Evolutionary conservation across 2,113 vertebrate genomes (phyloP).

Genomic region (Embiotoca jacksoni): DNA sequence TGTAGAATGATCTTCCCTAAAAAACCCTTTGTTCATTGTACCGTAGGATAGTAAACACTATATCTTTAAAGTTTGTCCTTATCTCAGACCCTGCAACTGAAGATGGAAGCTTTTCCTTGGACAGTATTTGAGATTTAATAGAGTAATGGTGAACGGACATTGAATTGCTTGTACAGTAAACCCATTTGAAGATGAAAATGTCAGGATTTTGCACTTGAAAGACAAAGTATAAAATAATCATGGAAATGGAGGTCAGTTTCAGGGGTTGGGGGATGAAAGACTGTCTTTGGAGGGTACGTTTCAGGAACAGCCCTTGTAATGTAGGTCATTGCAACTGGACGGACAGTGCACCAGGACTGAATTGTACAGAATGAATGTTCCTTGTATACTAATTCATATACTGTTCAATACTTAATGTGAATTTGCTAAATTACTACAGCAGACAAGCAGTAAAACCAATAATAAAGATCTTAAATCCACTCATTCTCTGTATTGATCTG

Average conservation of each 20-base stretch:
- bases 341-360: slow-evolving; percentile 50
- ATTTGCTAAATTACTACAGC: slow-evolving; percentile 74
- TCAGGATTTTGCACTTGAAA: slow-evolving; percentile 53
- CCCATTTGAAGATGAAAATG: slow-evolving; percentile 39
- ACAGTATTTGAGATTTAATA: slow-evolving; percentile 47
- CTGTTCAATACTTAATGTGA: slow-evolving; percentile 80
- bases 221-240: slow-evolving; percentile 18
- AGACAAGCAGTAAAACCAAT: slow-evolving; percentile 72
- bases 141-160: neutral
- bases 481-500: slow-evolving; percentile 31
- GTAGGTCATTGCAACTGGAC: slow-evolving; percentile 32
- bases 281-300: slow-evolving; percentile 8
- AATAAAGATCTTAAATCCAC: slow-evolving; percentile 76
- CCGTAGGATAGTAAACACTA: too few relatives aligned
- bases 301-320: slow-evolving; percentile 36
- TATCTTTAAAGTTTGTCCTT: slow-evolving; percentile 2
- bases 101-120: slow-evolving; percentile 15
- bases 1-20: too few relatives aligned
- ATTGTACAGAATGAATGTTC: slow-evolving; percentile 77
- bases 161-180: slow-evolving; percentile 40
- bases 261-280: neutral
- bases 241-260: slow-evolving; percentile 24
- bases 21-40: too few relatives aligned
- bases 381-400: slow-evolving; percentile 77
- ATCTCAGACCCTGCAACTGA: slow-evolving; percentile 28